Percentiles rank a stretch among this genome's conserved stretches.
These are phyloP conservation scores for Patella caerulea DNA, from an alignment of 2,888 invertebrate genomes.

Conservation along the genomic window DNA sequence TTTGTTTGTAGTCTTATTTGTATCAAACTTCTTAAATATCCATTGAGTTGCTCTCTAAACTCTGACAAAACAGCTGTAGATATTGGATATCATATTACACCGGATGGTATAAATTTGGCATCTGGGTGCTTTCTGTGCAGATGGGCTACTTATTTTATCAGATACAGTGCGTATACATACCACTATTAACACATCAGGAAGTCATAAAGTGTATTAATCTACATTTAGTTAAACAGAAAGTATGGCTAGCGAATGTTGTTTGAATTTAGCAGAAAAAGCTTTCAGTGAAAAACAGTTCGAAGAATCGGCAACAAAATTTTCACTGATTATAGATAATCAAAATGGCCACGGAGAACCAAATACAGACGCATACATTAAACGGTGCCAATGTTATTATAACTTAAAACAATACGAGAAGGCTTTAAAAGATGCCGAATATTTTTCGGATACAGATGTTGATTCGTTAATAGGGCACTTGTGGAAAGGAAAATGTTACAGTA, in stretches of 20 bases:
- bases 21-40: too few species aligned
- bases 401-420: constrained; percentile 36
- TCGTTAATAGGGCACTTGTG: constrained; percentile 38
- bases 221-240: too few species aligned
- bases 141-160: too few species aligned
- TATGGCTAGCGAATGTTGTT: background rate
- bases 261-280: background rate
- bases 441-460: constrained; percentile 29
- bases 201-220: too few species aligned
- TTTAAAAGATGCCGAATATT: constrained; percentile 37
- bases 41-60: too few species aligned
- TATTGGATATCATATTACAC: too few species aligned
- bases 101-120: too few species aligned
- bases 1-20: too few species aligned
- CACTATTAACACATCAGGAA: too few species aligned
- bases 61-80: too few species aligned
- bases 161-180: too few species aligned
- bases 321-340: background rate
- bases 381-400: constrained; percentile 37
- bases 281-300: background rate
- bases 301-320: background rate
- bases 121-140: too few species aligned
- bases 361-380: constrained; percentile 20
- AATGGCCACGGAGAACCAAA: background rate
- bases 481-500: constrained; percentile 39